Base-by-base conservation (phyloP, 2,797 vertebrate genomes). In the Limosa lapponica region DNA sequence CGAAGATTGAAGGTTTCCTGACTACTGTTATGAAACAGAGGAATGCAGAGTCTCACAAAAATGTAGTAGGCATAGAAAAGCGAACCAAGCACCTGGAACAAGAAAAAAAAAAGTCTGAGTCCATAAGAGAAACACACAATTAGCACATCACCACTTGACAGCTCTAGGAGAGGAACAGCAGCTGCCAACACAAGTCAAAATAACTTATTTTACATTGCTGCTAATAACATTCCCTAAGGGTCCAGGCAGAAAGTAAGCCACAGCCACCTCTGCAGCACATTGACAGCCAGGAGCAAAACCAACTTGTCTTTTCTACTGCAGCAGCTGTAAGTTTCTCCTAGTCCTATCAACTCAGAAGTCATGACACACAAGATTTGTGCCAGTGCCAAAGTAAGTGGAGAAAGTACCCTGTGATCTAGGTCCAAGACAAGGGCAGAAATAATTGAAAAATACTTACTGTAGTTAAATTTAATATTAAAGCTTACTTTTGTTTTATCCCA, bases 1-100 rank as follows among this genome's bases (percentile, higher is more conserved):
- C 98, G 98, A 81, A 99, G 97, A 73, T 98, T 99, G 95, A 99
- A 99, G 24, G 99, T 98, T 96, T 99, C 99, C 91, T 98, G 98
- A 75, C 98, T 98, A 59, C 99, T 98, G 91, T 98, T 99, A 81
- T 91, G 98, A 91, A 99, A 99, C 95, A 98, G 98, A 65, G 99
- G 99, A 93, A 98, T 98, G 93, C 99, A 99, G 82, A 99, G 98
- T 66, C 99, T 98, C 94, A 99, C 99, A 96, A 99, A 99, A 84
- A 99, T 97, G 73, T 99, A 99, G 95, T 99, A 99, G 16, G 98
- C 97, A 88, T 99, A 99, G 97, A 99, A 99, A 93, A 99, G 96
- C 62, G 99, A 99, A 37, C 99, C 99, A 13, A 99, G 98, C 39
- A 99, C 98, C 99, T 99, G 96, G 23, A 95, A 97, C 41, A 83